Base-by-base conservation (phyloP, 2,888 invertebrate species). In the Exocentrus adspersus region DNA sequence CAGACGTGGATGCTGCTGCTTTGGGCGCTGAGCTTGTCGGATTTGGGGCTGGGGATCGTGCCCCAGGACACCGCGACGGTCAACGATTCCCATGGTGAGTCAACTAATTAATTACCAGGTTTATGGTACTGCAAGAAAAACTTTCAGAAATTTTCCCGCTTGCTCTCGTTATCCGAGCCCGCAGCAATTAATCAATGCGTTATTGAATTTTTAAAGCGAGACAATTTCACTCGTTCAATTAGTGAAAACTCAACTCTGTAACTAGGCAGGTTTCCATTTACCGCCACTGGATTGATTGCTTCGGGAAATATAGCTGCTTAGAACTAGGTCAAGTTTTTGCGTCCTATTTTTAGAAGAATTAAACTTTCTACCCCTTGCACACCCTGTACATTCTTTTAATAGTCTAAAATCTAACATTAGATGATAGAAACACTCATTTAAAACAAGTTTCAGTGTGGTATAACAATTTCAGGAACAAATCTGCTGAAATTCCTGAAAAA, bases 1-100 rank as follows among this genome's bases (percentile, higher is more conserved):
- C 74, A 79, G 57, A 76, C 73, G 75, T 81, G 81, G 81, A 79
- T 81, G 78, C 66, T 81, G 61, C 79, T 81, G 56, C 70, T 82
- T 63, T 79, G 80, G 77, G 80, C 80, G 1, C 69, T 82, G 7
- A 80, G 79, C 72, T 74, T 80, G 43, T 77, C 79, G 51, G 81
- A 80, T 68, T 64, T 63, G 20, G 67, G 58, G 9, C 62, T 28
- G 20, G 78, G 77, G n/a, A 79, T 80, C 59, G 50, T 81, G 16
- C 75, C 80, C 1, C 81, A 82, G 64, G 81, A 81, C 62, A 69
- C 75, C n/a, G 65, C 76, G 1, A 70, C 67, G 7, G 59, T 75
- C n/a, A 66, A 66, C 10, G 75, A 76, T 52, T 67, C 70, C 17
- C 63, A 70, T 48, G 75, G 76, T 76, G 60, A 74, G 73, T 48